Percentiles rank a stretch among this genome's conserved stretches.
These are phyloP conservation scores for Escarpia spicata DNA, from an alignment of 2,888 invertebrate genomes.

Conservation along the genomic window DNA sequence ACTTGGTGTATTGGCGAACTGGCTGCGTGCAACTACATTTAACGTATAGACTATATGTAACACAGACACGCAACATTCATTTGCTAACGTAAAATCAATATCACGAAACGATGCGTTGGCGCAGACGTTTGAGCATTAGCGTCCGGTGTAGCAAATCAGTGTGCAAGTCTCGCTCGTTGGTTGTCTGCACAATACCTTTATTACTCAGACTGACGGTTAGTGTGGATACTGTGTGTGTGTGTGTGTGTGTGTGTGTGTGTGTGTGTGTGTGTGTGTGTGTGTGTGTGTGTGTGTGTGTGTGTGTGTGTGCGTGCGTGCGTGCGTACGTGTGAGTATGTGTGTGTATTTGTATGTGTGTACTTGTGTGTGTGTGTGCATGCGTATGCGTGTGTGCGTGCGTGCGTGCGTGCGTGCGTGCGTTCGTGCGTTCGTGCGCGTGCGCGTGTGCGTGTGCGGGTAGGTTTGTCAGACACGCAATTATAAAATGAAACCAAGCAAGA, in stretches of 20 bases:
- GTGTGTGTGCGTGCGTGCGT: background rate
- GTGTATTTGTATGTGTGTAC: background rate
- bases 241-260: background rate
- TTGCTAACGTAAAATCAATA: background rate
- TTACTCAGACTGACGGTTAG: background rate
- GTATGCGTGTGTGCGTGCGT: background rate
- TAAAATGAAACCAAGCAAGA: too few relatives aligned
- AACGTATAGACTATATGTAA: background rate
- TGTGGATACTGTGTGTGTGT: background rate
- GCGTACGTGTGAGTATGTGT: background rate
- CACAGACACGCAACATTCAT: background rate
- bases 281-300: background rate
- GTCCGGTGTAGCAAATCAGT: background rate
- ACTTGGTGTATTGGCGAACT: background rate
- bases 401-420: background rate
- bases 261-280: background rate
- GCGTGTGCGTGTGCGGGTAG: background rate
- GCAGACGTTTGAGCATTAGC: background rate
- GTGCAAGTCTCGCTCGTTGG: background rate
- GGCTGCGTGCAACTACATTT: background rate
- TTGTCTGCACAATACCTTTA: background rate
- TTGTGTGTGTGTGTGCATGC: background rate
- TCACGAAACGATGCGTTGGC: background rate
- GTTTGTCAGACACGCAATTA: background rate
- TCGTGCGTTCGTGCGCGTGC: background rate